Evolutionary conservation across 2,113 vertebrate species (phyloP).

Genomic region (Osmerus mordax): DNA sequence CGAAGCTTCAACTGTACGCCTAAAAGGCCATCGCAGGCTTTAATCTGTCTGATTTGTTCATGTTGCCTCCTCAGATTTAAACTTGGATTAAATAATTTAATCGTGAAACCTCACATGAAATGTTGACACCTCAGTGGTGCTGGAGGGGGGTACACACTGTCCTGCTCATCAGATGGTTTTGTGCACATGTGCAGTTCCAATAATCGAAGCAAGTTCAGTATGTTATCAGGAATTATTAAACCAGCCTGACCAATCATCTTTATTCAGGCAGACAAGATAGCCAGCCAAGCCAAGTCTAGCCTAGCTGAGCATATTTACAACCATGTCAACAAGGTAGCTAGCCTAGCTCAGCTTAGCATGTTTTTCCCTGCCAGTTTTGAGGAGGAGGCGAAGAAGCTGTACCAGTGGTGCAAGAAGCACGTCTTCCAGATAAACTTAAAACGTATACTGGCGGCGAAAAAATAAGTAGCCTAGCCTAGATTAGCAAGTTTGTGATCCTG

Average conservation of each 20-base stretch:
- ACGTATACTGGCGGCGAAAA: background rate
- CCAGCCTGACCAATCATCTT: too few relatives aligned
- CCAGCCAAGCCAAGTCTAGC: too few relatives aligned
- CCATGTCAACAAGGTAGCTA: too few relatives aligned
- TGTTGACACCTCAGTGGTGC: constrained; percentile 5
- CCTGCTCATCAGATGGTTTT: background rate
- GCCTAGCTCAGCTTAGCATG: too few relatives aligned
- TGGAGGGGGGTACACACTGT: background rate
- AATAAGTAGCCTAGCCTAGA: background rate
- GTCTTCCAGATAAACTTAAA: background rate
- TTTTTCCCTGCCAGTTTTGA: too few relatives aligned
- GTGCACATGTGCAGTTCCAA: too few relatives aligned
- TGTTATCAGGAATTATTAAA: too few relatives aligned
- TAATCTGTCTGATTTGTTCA: constrained; percentile 19
- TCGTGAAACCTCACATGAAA: background rate
- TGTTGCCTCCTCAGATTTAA: constrained; percentile 10
- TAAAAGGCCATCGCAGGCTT: background rate
- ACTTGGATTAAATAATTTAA: constrained; percentile 9
- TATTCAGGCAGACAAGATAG: too few relatives aligned
- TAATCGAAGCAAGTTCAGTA: too few relatives aligned
- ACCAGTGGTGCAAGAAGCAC: background rate
- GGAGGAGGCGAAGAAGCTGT: too few relatives aligned
- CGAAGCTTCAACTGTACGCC: background rate
- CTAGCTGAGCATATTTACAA: too few relatives aligned
- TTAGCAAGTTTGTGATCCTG: background rate